Evolutionary conservation across 2,113 vertebrate genomes (phyloP).

Genomic region (Anser brachyrhynchus): DNA sequence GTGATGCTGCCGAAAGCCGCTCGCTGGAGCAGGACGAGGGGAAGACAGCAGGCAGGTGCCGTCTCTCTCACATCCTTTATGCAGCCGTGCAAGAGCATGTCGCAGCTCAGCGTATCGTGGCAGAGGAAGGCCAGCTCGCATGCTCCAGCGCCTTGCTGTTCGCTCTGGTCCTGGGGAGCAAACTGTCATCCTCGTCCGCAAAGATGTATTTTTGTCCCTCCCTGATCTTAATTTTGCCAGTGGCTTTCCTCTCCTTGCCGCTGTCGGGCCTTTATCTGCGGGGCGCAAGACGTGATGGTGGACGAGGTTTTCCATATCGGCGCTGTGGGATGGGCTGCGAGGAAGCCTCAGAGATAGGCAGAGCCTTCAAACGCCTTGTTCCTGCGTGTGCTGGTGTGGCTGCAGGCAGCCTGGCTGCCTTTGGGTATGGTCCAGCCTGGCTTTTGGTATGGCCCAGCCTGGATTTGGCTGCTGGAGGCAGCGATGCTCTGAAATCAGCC

Average conservation of each 20-base stretch:
- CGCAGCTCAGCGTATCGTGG: rapidly evolving
- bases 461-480: no score
- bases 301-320: not conserved
- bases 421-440: no score
- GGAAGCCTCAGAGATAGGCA: not conserved
- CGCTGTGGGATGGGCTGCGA: not conserved
- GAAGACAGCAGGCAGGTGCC: not conserved
- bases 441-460: no score
- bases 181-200: not conserved
- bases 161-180: not conserved
- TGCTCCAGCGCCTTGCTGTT: not conserved
- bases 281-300: not conserved
- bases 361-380: not conserved
- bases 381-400: not conserved
- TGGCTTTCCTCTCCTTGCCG: not conserved
- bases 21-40: not conserved
- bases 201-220: not conserved
- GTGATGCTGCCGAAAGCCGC: not conserved
- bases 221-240: not conserved
- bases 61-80: not conserved
- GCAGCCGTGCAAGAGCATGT: not conserved
- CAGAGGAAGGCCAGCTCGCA: not conserved
- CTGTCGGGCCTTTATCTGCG: not conserved
- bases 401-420: not conserved
- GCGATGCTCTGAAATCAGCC: not conserved